Evolutionary conservation across 1,140 invertebrate genomes (phyloP), one percentile per base, ranked within the genome.

Genomic region (Solen grandis): DNA sequence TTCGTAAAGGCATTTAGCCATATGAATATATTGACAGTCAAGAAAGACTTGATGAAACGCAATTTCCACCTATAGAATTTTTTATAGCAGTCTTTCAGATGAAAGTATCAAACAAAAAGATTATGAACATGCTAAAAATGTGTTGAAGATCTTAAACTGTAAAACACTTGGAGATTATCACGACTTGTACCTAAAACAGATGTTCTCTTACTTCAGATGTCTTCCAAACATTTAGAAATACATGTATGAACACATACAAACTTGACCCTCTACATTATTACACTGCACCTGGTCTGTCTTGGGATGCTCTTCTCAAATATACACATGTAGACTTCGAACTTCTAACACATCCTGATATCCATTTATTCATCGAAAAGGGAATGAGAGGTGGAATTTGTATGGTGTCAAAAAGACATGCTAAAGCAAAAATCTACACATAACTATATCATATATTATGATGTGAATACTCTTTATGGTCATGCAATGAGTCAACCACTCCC

Each of bases 101-200:
- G 41, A 10, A 66, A 84, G 14, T 62, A 27, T 62, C 10, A n/a
- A 5, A 62, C 59, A 38, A 14, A 57, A 69, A 8, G 85, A 89
- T n/a, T 91, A 88, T 59, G 27, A 74, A 41, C 81, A 89, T 59
- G 86, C 86, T 13, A 38, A 81, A 75, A 70, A 70, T 3, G 81
- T 91, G 4, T 91, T 78, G 81, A 73, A 84, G 46, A 63, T 46
- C 16, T 89, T 90, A 68, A 86, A 90, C 31, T 85, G 89, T 73
- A 55, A 85, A 82, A 90, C 68, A 66, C 46, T 92, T 16, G 79
- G 88, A 14, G 88, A 93, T 54, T 93, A 92, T 86, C 84, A 90
- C 41, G 89, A 92, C 70, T 78, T 93, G 35, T 93, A 93, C 52
- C 54, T 86, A 81, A 80, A 69, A 81, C 65, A 29, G 84, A 85